Base-by-base conservation (phyloP, 2,113 vertebrate species). In the Petrocephalus microphthalmus region DNA sequence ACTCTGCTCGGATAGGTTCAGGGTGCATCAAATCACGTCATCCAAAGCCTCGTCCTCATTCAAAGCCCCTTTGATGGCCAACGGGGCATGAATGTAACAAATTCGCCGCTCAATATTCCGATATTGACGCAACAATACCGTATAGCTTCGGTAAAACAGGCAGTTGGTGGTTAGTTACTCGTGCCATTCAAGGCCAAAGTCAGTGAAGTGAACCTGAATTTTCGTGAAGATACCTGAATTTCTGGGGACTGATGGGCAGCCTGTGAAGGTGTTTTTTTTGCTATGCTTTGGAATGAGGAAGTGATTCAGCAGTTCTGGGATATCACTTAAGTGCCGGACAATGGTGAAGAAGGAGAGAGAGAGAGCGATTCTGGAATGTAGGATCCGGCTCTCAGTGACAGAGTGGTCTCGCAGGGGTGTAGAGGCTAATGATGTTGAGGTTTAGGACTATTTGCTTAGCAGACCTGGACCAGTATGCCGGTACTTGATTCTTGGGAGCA, bases 21-120 rank as follows among this genome's bases (percentile, higher is more conserved):
- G 71, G 37, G 33, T 42, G 71, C 71, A 78, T 78, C 71, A 78
- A 74, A 42, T 78, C 71, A 78, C 71, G 71, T 78, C 71, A 78
- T 17, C 33, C 71, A 78, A 78, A 42, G 71, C 71, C 71, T 2
- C 71, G 33, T 78, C 33, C 71, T 78, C 29, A 42, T 42, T 78
- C 71, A 42, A 78, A 78, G 17, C 33, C 71, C 29, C 33, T 42
- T 42, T 11, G 33, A 42, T 42, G 5, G 17, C 71, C 33, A 78
- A 33, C 37, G 10, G 17, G 67, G 33, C 33, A 78, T 78, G 42
- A 37, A 78, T 78, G 71, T 37, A 7, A 78, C 2, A 78, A 17
- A 19, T 78, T 19, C 25, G 11, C 7, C 53, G 17, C 53, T 19
- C 10, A 3, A 78, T 78, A 78, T 37, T 2, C 5, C 17, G 71